Base-by-base conservation (phyloP, 2,113 vertebrate species). In the Sarotherodon lohbergeri region DNA sequence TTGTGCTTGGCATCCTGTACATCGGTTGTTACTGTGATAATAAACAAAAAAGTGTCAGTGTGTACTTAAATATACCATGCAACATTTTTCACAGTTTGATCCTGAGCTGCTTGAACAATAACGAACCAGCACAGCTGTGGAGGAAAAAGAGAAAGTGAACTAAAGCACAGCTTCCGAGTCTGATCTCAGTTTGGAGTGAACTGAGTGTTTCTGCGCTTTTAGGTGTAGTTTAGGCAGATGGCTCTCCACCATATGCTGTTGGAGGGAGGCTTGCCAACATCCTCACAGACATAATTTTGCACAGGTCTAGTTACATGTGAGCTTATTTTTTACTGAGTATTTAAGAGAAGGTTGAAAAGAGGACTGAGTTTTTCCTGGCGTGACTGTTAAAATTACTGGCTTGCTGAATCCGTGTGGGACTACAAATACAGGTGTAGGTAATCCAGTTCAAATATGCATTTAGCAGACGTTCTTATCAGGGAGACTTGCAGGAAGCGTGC, bases 181-280 rank as follows among this genome's bases (percentile, higher is more conserved):
- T 87, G 57, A 78, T 90, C 84, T 89, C 85, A 57, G 68, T 90
- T 88, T 79, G 85, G 11, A 85, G 57, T 84, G 80, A 90, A 76
- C 50, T 81, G 83, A 91, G 76, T 34, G 29, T 90, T 86, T 86
- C 84, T 34, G 52, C 39, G 80, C 83, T 88, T 82, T 90, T 80
- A 88, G 83, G 90, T 90, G 79, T 59, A 82, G 73, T 79, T 79
- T 80, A 82, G 92, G 86, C 90, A 93, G 92, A 92, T 94, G 94
- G 93, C 82, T 81, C 63, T 41, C 17, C 55, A 80, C 71, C 89
- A 90, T 91, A 88, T 92, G 93, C 85, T 92, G 83, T 89, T 82
- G 88, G 89, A 91, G 80, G 61, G 54, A 71, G 41, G 61, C 82
- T 90, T 91, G 90, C 88, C 90, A 93, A 57, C 66, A 81, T 80